Evolutionary conservation across 2,113 vertebrate species (phyloP), one percentile per base, ranked within the genome.

Genomic region (Misgurnus anguillicaudatus): DNA sequence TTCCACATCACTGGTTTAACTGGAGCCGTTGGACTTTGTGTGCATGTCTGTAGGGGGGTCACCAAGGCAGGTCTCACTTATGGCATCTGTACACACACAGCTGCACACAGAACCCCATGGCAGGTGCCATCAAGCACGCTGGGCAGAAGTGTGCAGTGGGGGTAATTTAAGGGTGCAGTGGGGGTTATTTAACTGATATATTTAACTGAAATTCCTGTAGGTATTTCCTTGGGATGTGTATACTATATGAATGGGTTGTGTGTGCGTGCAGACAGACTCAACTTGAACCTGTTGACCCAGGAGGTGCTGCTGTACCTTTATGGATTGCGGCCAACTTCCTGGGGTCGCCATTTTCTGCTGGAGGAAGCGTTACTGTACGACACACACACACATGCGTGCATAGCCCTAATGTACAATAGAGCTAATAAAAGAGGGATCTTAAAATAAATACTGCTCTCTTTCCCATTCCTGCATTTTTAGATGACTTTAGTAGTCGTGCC

Each of bases 51-150:
- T 31, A 76, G 61, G 74, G 60, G 74, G 74, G 74, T 53, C 60
- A 57, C 63, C 19, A 67, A 81, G 67, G 53, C 72, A 70, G 79
- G 78, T 80, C 73, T 73, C 55, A 80, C 80, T 80, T 79, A 73
- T 39, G 60, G 36, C 78, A 74, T 65, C 66, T 79, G 58, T 72
- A 79, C 47, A 79, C 68, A 79, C 68, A 63, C 68, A 79, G 55
- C 58, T 51, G 61, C 74, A 39, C 31, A 6, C 21, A 38, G 31
- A 21, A 64, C 60, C 74, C 74, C 17, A 9, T 76, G 74, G 74
- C 57, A 57, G 47, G 58, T 73, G 74, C 74, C 74, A 65, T 10
- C 74, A 53, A 39, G 9, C 60, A 19, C 9, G 19, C 70, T 42
- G n/a, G 42, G 55, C 41, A 47, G 19, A 69, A 60, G 21, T 70